Conservation (phyloP, 2,888 invertebrate species). For the Lutraria lutraria region DNA sequence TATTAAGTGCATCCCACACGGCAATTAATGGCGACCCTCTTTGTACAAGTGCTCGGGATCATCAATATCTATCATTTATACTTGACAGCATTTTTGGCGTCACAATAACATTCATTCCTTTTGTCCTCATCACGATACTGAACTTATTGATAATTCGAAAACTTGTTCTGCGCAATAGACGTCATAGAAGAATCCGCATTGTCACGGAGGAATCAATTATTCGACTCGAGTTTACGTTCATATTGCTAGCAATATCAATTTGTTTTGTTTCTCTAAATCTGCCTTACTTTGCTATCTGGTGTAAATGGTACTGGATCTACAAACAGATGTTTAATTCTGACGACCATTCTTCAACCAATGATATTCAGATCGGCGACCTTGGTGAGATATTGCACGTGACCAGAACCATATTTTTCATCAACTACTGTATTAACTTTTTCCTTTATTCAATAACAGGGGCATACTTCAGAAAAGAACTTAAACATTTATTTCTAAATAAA, state of each 20-base stretch:
- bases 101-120: slow-evolving; percentile 83
- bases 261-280: slow-evolving; percentile 82
- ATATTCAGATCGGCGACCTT: slow-evolving; percentile 61
- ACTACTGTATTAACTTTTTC: slow-evolving; percentile 85
- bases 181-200: slow-evolving; percentile 70
- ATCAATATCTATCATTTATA: slow-evolving; percentile 75
- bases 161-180: slow-evolving; percentile 78
- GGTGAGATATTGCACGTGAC: slow-evolving; percentile 75
- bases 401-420: slow-evolving; percentile 82
- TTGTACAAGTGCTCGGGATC: slow-evolving; percentile 75
- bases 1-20: slow-evolving; percentile 72
- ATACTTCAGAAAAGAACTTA: slow-evolving; percentile 81
- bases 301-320: slow-evolving; percentile 59
- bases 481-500: slow-evolving; percentile 49
- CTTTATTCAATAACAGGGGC: slow-evolving; percentile 83
- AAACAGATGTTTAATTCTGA: not conserved
- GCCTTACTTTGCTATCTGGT: slow-evolving; percentile 83
- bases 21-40: slow-evolving; percentile 60
- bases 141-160: slow-evolving; percentile 82
- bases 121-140: slow-evolving; percentile 80
- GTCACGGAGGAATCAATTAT: slow-evolving; percentile 80
- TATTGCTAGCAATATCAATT: slow-evolving; percentile 82
- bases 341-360: not conserved
- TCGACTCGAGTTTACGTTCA: slow-evolving; percentile 82
- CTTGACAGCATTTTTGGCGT: slow-evolving; percentile 82